Conservation (phyloP, 2,888 invertebrate species). For the Aleiodes testaceus region DNA sequence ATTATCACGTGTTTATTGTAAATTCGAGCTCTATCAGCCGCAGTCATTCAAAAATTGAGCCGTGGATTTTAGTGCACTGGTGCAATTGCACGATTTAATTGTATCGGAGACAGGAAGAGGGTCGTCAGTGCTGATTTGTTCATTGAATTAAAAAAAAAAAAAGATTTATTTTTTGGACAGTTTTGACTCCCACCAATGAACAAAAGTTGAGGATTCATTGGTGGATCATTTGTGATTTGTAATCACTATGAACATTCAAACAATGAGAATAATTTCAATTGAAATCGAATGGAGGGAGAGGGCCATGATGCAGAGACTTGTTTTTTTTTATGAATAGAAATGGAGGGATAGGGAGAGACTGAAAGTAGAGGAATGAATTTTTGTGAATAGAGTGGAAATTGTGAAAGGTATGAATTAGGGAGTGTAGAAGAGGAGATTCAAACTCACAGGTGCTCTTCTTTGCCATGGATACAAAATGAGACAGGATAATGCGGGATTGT, state of each 20-base stretch:
- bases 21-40: slow-evolving; percentile 44
- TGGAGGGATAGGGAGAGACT: not conserved
- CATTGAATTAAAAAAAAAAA: not conserved
- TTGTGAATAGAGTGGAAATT: not conserved
- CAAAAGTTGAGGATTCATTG: slow-evolving; percentile 13
- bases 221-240: slow-evolving; percentile 3
- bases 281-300: slow-evolving; percentile 1
- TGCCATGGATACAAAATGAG: slow-evolving; percentile 10
- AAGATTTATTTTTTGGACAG: not conserved
- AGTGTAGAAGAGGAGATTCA: not conserved
- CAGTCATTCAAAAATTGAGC: slow-evolving; percentile 39
- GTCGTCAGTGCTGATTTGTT: slow-evolving; percentile 16
- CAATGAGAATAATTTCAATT: slow-evolving; percentile 1
- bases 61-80: not conserved
- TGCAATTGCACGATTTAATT: slow-evolving; percentile 35
- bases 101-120: slow-evolving; percentile 16
- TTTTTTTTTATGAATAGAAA: not conserved
- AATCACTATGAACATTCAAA: not conserved
- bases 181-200: not conserved
- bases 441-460: not conserved
- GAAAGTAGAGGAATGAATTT: not conserved
- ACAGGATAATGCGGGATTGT: slow-evolving; percentile 7
- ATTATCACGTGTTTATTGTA: slow-evolving; percentile 55
- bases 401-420: slow-evolving; percentile 18
- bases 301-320: not conserved